These are phyloP conservation scores for Drosophila testacea DNA, from an alignment of 2,888 invertebrate genomes.

Conservation along the genomic window DNA sequence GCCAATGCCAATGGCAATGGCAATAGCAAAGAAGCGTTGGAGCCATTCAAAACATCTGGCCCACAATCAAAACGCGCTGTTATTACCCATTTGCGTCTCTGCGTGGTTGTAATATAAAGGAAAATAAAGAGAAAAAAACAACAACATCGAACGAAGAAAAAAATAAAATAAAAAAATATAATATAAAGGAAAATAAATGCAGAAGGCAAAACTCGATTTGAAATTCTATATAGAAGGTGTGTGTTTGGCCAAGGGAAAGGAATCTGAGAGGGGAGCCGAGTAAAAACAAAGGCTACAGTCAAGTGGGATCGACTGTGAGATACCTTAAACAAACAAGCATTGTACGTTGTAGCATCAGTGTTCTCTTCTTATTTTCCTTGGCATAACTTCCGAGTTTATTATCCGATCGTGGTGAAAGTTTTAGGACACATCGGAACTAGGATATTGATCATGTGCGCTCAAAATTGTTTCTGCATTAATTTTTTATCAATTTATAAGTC, in stretches of 20 bases:
- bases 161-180: slow-evolving; percentile 24
- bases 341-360: too few species aligned
- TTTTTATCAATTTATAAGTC: too few species aligned
- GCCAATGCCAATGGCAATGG: slow-evolving; percentile 39
- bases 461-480: too few species aligned
- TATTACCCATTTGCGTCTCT: slow-evolving; percentile 66
- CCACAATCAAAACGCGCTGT: slow-evolving; percentile 71
- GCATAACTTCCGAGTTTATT: too few species aligned
- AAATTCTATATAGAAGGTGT: slow-evolving; percentile 45
- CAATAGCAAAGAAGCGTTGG: slow-evolving; percentile 33
- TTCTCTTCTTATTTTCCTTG: too few species aligned
- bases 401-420: too few species aligned
- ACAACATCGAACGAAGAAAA: slow-evolving; percentile 3
- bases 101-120: slow-evolving; percentile 59
- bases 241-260: slow-evolving; percentile 2
- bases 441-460: too few species aligned
- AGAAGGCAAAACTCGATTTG: slow-evolving; percentile 54
- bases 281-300: background rate
- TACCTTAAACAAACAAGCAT: background rate
- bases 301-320: background rate
- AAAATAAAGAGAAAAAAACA: slow-evolving; percentile 13
- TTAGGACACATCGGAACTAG: too few species aligned
- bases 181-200: slow-evolving; percentile 42
- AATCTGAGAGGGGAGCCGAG: background rate
- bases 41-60: slow-evolving; percentile 68